Conservation (phyloP, 2,888 invertebrate species). For the Erebia palarica region DNA sequence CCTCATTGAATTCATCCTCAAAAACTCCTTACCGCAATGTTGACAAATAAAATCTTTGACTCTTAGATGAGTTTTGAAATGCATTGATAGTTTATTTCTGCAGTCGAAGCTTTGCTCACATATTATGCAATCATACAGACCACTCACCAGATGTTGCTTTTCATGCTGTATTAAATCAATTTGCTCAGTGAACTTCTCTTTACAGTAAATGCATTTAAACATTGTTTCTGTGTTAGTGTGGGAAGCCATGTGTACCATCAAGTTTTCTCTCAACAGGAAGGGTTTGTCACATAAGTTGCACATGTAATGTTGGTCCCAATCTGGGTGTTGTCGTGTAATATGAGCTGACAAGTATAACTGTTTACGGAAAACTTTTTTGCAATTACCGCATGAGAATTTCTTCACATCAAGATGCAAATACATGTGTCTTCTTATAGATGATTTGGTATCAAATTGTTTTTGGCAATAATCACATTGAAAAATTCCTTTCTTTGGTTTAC, state of each 20-base stretch:
- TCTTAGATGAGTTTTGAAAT: slow-evolving; percentile 87
- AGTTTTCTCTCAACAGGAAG: slow-evolving; percentile 89
- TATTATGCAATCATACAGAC: slow-evolving; percentile 86
- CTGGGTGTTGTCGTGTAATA: slow-evolving; percentile 79
- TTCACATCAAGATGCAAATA: slow-evolving; percentile 85
- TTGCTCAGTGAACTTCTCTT: slow-evolving; percentile 60
- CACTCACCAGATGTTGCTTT: slow-evolving; percentile 87
- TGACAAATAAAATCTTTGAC: slow-evolving; percentile 90
- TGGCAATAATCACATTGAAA: slow-evolving; percentile 84
- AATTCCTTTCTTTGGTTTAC: slow-evolving; percentile 35
- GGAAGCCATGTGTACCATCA: slow-evolving; percentile 87
- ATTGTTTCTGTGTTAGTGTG: slow-evolving; percentile 80
- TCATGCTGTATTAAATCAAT: slow-evolving; percentile 84
- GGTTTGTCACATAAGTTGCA: slow-evolving; percentile 89
- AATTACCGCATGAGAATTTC: slow-evolving; percentile 84
- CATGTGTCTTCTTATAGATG: slow-evolving; percentile 86
- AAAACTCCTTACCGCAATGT: slow-evolving; percentile 90
- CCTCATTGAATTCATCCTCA: slow-evolving; percentile 87
- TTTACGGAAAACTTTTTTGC: slow-evolving; percentile 85
- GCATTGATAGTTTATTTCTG: slow-evolving; percentile 83
- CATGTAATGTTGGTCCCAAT: slow-evolving; percentile 77
- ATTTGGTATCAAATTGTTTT: slow-evolving; percentile 84
- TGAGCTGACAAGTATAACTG: slow-evolving; percentile 86
- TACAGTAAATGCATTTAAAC: slow-evolving; percentile 87
- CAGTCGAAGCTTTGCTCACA: slow-evolving; percentile 88